phyloP scores from a whole-genome alignment of 1,140 invertebrate genomes.

The Aricia agestis region DNA sequence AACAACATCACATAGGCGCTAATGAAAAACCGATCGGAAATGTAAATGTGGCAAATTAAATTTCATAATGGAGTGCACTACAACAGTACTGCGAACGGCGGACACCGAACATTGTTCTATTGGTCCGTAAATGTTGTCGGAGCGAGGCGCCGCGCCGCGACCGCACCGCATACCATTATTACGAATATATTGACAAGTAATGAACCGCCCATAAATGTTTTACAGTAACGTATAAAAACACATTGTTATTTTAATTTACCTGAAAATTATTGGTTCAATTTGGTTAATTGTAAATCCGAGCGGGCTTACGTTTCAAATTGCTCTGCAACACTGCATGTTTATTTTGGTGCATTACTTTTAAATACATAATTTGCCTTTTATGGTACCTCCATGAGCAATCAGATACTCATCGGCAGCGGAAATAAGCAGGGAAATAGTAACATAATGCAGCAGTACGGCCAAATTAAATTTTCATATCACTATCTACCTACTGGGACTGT shows the following conservation, averaged over 20 bases:
- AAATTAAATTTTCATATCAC: neutral
- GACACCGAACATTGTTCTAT: neutral
- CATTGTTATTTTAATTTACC: constrained; percentile 44
- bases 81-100: neutral
- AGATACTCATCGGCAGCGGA: neutral
- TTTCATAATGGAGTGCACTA: constrained; percentile 21
- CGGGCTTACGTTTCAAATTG: constrained; percentile 22
- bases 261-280: constrained; percentile 44
- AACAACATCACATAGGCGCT: constrained; percentile 12
- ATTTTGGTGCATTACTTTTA: neutral
- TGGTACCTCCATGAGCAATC: neutral
- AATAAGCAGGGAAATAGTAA: neutral
- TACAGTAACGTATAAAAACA: constrained; percentile 53
- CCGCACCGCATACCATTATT: constrained; percentile 50
- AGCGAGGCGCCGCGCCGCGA: constrained; percentile 32
- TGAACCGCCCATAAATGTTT: constrained; percentile 49
- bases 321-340: neutral
- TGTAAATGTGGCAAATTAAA: constrained; percentile 17
- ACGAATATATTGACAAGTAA: constrained; percentile 53
- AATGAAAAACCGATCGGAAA: constrained; percentile 28
- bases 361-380: neutral
- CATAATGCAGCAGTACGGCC: neutral
- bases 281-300: constrained; percentile 39
- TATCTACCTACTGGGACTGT: too few species aligned
- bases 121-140: constrained; percentile 26